A percentile compares a stretch with the other conserved stretches of the same genome.
Conservation (phyloP, 2,888 invertebrate species). For the Microplitis deprimator region DNA sequence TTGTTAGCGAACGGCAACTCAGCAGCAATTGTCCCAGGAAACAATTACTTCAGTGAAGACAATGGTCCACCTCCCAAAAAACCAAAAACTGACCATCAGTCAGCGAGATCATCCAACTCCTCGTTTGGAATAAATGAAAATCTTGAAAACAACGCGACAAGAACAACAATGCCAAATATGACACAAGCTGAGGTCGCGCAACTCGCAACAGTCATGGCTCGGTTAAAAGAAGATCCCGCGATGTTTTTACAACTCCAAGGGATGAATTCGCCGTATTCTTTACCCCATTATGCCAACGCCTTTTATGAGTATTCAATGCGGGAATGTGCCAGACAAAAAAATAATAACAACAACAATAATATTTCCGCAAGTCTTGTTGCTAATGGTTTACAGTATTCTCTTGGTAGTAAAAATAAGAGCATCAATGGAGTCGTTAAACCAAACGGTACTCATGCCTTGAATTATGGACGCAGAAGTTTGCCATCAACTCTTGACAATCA, state of each 20-base stretch:
- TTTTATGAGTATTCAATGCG: no score
- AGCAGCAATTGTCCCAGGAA: slow-evolving; percentile 43
- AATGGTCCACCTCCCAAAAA: slow-evolving; percentile 59
- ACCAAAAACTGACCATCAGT: slow-evolving; percentile 54
- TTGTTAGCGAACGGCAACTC: slow-evolving; percentile 60
- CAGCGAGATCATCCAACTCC: slow-evolving; percentile 42
- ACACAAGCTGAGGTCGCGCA: slow-evolving; percentile 60
- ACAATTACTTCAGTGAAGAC: slow-evolving; percentile 58
- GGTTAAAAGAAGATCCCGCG: slow-evolving; percentile 39
- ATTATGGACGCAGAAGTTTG: slow-evolving; percentile 57
- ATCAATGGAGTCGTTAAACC: slow-evolving; percentile 56
- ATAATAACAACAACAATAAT: slow-evolving; percentile 27
- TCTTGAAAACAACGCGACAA: slow-evolving; percentile 46
- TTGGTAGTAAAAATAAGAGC: slow-evolving; percentile 68
- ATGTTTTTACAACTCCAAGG: no score
- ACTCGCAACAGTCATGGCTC: slow-evolving; percentile 57
- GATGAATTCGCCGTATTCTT: no score
- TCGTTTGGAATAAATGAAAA: slow-evolving; percentile 49
- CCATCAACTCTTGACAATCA: slow-evolving; percentile 70
- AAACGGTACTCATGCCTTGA: slow-evolving; percentile 55
- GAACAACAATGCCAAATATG: slow-evolving; percentile 39
- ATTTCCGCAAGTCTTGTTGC: slow-evolving; percentile 64
- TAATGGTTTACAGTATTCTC: slow-evolving; percentile 65
- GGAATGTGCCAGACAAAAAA: no score
- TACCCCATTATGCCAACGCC: no score